Evolutionary conservation across 2,888 invertebrate genomes (phyloP), one percentile per base, ranked within the genome.

Genomic region (Galerucella pusilla): DNA sequence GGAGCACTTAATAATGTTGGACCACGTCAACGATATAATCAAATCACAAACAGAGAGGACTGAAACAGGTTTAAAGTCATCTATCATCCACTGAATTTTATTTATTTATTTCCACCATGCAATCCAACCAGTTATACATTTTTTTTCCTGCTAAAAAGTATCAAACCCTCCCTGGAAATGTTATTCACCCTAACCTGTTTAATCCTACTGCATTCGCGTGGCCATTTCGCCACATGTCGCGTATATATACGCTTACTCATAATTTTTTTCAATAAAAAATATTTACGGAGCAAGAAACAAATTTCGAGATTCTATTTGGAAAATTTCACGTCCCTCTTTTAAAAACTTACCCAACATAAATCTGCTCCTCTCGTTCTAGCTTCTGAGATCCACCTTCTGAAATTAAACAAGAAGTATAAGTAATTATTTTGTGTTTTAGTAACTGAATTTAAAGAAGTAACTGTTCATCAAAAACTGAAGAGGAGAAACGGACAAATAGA

Each of bases 1-100:
- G 60, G 80, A 84, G 28, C 86, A 88, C 75, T 77, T 87, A 66
- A 75, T 79, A 5, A 82, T 86, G 82, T 74, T 86, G 64, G 79
- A 74, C 63, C 80, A 78, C 28, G 79, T 81, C 69, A 49, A 35
- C 20, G 16, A 57, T 16, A 7, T 57, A 20, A 57, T 57, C 16
- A 57, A 20, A 57, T 16, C 57, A 10, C 20, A 57, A 57, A 57
- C n/a, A 20, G 10, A 16, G 20, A 20, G 20, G 16, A 57, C 57
- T 57, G 20, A 57, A 57, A 20, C n/a, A 57, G 57, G 57, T 57
- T 20, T 10, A 20, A 20, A 20, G 20, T 20, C 20, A 20, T 20
- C 20, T 20, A 20, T 20, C 20, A 20, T 20, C 20, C 20, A 20
- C 20, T 20, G 20, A 20, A 20, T 20, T 20, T 2, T 5, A 42